These are phyloP conservation scores for Notarius quadriscutis DNA, from an alignment of 2,113 vertebrate species.

Conservation along the genomic window DNA sequence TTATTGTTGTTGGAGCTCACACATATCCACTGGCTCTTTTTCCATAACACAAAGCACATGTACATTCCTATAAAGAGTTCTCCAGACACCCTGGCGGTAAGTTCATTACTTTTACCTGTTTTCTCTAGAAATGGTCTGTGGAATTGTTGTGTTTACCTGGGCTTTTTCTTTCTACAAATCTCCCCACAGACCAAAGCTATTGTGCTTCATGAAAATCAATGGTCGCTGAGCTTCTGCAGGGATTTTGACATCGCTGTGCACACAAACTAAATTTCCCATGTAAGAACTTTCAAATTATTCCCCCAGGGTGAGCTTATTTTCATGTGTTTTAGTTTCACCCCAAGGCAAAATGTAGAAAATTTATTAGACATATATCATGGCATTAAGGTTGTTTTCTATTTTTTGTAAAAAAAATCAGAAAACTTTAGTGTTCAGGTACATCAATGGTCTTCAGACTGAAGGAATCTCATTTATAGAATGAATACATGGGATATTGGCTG, in stretches of 20 bases:
- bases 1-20: not conserved
- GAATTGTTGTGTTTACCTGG: conserved; percentile 6
- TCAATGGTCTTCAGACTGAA: not conserved
- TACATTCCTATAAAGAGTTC: not conserved
- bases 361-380: not conserved
- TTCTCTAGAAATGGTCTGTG: not conserved
- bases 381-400: not conserved
- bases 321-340: not conserved
- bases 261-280: conserved; percentile 1
- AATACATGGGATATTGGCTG: not conserved
- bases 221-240: conserved; percentile 14
- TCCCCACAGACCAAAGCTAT: not conserved
- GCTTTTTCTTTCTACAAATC: not conserved
- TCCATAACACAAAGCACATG: conserved; percentile 6
- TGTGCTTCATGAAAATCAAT: conserved; percentile 25
- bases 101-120: conserved; percentile 8
- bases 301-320: not conserved
- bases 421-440: not conserved
- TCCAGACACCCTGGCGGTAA: not conserved
- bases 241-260: conserved; percentile 13
- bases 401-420: not conserved
- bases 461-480: too few relatives aligned
- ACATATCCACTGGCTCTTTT: not conserved
- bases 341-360: not conserved
- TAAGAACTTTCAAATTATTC: not conserved